phyloP scores from a whole-genome alignment of 2,888 invertebrate species.

The Tetropium fuscum region DNA sequence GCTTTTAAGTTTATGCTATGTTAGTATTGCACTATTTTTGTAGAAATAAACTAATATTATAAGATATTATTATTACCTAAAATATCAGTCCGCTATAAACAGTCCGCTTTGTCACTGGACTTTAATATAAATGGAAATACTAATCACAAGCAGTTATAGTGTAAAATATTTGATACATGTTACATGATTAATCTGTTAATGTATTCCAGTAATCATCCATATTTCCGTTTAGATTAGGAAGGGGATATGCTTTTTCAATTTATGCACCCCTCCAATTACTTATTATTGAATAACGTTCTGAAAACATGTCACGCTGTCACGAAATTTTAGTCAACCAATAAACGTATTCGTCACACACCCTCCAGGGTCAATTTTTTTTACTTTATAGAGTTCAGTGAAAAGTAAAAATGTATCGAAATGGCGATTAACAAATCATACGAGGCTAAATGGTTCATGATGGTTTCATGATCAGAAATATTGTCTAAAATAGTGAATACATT shows the following conservation, averaged over 20 bases:
- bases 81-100: no score
- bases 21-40: no score
- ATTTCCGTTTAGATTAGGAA: conserved; percentile 17
- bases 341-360: conserved; percentile 39
- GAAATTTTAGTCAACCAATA: conserved; percentile 59
- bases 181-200: neutral
- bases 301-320: conserved; percentile 57
- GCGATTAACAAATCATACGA: neutral
- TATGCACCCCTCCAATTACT: conserved; percentile 50
- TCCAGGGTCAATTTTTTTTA: conserved; percentile 40
- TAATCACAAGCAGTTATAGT: no score
- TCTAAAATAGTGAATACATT: no score
- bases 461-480: no score
- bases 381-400: conserved; percentile 33
- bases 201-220: conserved; percentile 1
- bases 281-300: conserved; percentile 52
- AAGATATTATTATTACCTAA: no score
- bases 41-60: no score
- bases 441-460: no score
- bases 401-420: conserved; percentile 37
- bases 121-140: no score
- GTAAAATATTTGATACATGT: neutral
- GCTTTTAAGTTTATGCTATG: no score
- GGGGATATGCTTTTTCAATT: conserved; percentile 36
- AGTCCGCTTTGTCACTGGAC: no score